Percentiles rank a stretch among this genome's conserved stretches.
phyloP scores from a whole-genome alignment of 2,113 vertebrate species.

The Callaeas wilsoni region DNA sequence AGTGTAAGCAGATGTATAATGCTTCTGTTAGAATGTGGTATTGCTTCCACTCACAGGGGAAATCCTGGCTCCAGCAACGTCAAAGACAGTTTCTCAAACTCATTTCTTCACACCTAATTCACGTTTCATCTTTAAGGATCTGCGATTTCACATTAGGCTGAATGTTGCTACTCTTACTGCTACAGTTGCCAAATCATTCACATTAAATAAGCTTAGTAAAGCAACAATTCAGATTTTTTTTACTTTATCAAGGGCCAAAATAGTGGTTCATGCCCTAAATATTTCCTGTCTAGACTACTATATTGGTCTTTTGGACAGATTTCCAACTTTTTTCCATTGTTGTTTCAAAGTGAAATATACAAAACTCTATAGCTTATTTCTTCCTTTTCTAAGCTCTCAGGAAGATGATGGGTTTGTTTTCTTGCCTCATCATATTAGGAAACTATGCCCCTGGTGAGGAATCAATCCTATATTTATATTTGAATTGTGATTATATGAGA shows the following conservation, averaged over 20 bases:
- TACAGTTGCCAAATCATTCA: conserved; percentile 11
- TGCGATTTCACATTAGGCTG: neutral
- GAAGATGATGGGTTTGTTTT: neutral
- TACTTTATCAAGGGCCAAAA: conserved; percentile 48
- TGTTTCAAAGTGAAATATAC: conserved; percentile 25
- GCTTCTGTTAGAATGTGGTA: conserved; percentile 12
- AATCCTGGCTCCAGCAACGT: neutral
- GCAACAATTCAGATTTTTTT: conserved; percentile 48
- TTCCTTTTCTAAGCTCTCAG: neutral
- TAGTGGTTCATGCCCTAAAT: conserved; percentile 57
- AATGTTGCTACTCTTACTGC: neutral
- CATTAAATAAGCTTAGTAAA: conserved; percentile 2
- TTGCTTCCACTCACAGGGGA: conserved; percentile 8
- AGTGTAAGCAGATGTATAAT: conserved; percentile 36
- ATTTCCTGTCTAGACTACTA: conserved; percentile 75
- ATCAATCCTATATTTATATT: neutral
- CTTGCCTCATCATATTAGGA: neutral
- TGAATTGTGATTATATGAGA: neutral
- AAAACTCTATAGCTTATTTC: neutral
- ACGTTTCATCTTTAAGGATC: conserved; percentile 39
- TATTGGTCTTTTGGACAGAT: conserved; percentile 36
- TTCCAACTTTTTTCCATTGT: conserved; percentile 33
- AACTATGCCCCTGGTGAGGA: neutral
- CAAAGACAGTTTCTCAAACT: conserved; percentile 3
- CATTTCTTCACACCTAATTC: conserved; percentile 54